Evolutionary conservation across 2,113 vertebrate species (phyloP), one percentile per base, ranked within the genome.

Genomic region (Thalassarche chlororhynchos): DNA sequence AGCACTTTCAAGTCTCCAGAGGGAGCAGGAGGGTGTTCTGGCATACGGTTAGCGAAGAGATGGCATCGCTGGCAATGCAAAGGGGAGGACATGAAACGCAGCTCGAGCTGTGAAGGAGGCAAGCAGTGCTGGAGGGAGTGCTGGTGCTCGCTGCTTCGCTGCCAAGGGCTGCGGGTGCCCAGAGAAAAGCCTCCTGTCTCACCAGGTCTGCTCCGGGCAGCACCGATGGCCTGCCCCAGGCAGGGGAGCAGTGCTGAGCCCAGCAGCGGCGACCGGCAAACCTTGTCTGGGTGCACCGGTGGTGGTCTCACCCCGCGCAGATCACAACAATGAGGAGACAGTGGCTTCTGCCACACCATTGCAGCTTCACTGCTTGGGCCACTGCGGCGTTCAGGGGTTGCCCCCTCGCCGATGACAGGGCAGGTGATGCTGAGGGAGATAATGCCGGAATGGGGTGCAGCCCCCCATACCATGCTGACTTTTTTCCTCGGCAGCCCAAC

Each of bases 321-420:
- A 15, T 11, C 31, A 42, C 7, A 8, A 13, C 15, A 12, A 9
- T 3, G 32, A 0, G 0, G 31, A 66, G 46, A 34, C 8, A 19
- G 60, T 12, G 26, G 23, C 70, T 64, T 44, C 42, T 70, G 55
- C 54, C 12, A 14, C 54, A 40, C 68, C 25, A 16, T 4, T 54
- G 34, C 7, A 6, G 32, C 51, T 62, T 17, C 57, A 16, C 13
- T 5, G 34, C 58, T 8, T 5, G 9, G 17, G 44, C 20, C 62
- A 3, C 20, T 9, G 29, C 2, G 2, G 68, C 2, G 0, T 17
- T 20, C 1, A 1, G 40, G 61, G 65, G 36, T 36, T 71, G 49
- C 21, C 40, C 16, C 26, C 42, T 62, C 2, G 3, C 64, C 0
- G 2, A 87, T 34, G 57, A 42, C n/a, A 18, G 11, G 8, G 20